Base-by-base conservation (phyloP, 2,888 invertebrate genomes). In the Pyrgus malvae region DNA sequence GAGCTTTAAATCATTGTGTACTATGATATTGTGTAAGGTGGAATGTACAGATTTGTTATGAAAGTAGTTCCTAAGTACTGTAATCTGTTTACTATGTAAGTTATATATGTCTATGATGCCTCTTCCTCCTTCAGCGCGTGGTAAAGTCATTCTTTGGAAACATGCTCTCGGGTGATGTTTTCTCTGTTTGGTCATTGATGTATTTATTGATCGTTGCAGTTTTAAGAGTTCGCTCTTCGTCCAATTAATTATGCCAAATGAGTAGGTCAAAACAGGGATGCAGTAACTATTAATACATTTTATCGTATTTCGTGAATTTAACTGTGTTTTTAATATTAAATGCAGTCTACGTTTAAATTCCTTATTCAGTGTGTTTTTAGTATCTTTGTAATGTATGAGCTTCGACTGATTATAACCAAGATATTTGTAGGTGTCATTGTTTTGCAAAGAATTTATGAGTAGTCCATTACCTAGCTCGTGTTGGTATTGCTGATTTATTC, bases 231-330 rank as follows among this genome's bases (percentile, higher is more conserved):
- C 61, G 3, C 56, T 48, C 41, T 63, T 23, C 1, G 59, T 44
- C 63, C 66, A 63, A 5, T 48, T 45, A 11, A 64, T 63, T 1
- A n/a, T 55, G 2, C 64, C 62, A 25, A 63, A 66, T 3, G 66
- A 66, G 27, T 66, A 66, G 0, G 64, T 17, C n/a, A n/a, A n/a
- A n/a, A n/a, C n/a, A n/a, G n/a, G n/a, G n/a, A n/a, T n/a, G n/a
- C n/a, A n/a, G n/a, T n/a, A n/a, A n/a, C n/a, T n/a, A n/a, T n/a
- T n/a, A n/a, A n/a, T n/a, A n/a, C n/a, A n/a, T n/a, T n/a, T n/a
- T n/a, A n/a, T n/a, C n/a, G n/a, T n/a, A n/a, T n/a, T n/a, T n/a
- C 53, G 46, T 8, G 64, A 51, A 12, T 49, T 55, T 0, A 57
- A 29, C 1, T 50, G 49, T 7, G 55, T 29, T 16, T 53, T 56